Evolutionary conservation across 37 sponge, comb jelly and placozoan genomes (phyloP), one percentile per base, ranked within the genome.

Genomic region (Eunapius fragilis): DNA sequence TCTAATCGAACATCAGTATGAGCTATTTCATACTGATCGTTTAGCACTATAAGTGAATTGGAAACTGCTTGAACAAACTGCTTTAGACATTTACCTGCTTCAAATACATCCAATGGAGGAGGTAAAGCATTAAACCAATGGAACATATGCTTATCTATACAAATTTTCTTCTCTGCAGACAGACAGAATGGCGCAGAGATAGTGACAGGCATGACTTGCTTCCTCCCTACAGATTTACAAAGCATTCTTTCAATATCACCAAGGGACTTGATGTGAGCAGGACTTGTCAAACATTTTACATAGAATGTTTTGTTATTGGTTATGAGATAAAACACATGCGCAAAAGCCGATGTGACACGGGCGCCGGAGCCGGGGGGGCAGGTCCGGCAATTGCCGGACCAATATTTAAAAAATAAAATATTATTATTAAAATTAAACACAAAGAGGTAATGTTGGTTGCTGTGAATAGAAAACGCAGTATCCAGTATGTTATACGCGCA

Each of bases 1-100:
- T 72, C 73, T 14, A 72, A 32, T 32, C 73, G 30, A 30, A 72
- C 31, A 72, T 72, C 73, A 30, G 22, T 72, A 32, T 72, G 73
- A 72, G 73, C 73, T 2, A 25, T 2, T 1, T 11, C 5, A 32
- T 32, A 72, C 30, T 30, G 10, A 1, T 72, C 13, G 31, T 72
- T 28, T 32, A 72, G 30, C 27, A 33, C 73, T 12, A 7, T 30
- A 7, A 12, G 31, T 30, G 73, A 30, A 2, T 72, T 72, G 30
- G 31, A 25, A 30, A 72, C 73, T 2, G 14, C 27, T 13, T 72
- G 31, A 33, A 32, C 73, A 72, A 72, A 72, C 14, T 32, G 22
- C 30, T 72, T 7, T 32, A 72, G 31, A 72, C 73, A 30, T 33
- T 32, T 12, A 28, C 30, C n/a, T 72, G 73, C 73, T 72, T 72